phyloP scores from a whole-genome alignment of 1,140 invertebrate genomes.

The Drosophila punjabiensis region DNA sequence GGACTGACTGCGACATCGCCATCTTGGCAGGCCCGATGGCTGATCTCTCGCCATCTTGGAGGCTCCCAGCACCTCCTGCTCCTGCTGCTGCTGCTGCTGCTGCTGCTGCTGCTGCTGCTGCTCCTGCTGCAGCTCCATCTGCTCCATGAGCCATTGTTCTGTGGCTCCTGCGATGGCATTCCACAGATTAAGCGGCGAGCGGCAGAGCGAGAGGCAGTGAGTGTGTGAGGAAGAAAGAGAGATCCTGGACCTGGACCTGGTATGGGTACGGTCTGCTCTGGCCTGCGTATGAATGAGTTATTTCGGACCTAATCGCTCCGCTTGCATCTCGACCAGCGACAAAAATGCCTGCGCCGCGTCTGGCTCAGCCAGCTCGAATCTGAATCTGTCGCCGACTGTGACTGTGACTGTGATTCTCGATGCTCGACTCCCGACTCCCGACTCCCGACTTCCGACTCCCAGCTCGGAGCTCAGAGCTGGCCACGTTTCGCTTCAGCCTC shows the following conservation, averaged over 20 bases:
- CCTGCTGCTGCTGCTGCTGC: neutral
- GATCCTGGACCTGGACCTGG: conserved; percentile 10
- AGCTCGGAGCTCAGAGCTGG: conserved; percentile 12
- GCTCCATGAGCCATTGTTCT: conserved; percentile 69
- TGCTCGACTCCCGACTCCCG: conserved; percentile 5
- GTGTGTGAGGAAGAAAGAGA: neutral
- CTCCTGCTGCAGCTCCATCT: conserved; percentile 4
- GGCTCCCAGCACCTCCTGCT: conserved; percentile 20
- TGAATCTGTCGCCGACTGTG: conserved; percentile 50
- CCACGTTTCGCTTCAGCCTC: conserved; percentile 45
- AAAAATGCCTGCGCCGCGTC: conserved; percentile 50
- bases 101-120: neutral
- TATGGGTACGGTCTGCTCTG: neutral
- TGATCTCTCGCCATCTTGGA: conserved; percentile 78
- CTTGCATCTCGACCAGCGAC: conserved; percentile 66
- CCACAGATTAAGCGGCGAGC: conserved; percentile 63
- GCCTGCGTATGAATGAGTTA: conserved; percentile 84
- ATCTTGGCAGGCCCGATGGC: conserved; percentile 68
- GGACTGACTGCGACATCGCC: conserved; percentile 49
- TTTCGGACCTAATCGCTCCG: conserved; percentile 78
- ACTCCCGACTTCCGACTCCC: conserved; percentile 12
- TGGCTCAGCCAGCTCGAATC: conserved; percentile 21
- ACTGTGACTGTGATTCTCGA: neutral
- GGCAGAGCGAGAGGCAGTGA: conserved; percentile 1
- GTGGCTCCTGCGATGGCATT: conserved; percentile 76